These are phyloP conservation scores for Pachycephus smyrnensis DNA, from an alignment of 2,888 invertebrate genomes.

Conservation along the genomic window DNA sequence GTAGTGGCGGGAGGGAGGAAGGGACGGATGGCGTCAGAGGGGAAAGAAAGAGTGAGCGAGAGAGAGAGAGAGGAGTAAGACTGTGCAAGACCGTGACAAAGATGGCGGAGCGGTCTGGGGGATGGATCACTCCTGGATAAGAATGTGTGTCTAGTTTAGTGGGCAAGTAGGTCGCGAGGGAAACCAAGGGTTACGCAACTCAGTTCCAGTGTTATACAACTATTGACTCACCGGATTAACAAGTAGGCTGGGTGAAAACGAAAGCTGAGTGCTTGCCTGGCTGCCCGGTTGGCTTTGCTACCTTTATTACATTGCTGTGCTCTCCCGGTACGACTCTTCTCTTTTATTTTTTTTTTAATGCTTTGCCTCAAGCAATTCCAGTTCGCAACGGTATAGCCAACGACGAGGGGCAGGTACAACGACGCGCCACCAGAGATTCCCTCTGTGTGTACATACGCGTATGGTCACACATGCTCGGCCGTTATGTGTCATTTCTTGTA, in stretches of 20 bases:
- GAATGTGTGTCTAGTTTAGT: constrained; percentile 68
- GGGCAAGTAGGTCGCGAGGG: constrained; percentile 67
- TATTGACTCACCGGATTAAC: constrained; percentile 67
- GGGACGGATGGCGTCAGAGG: constrained; percentile 30
- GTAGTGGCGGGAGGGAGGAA: constrained; percentile 11
- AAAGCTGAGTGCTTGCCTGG: constrained; percentile 50
- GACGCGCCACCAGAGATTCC: not conserved
- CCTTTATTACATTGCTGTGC: not conserved
- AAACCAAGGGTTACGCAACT: constrained; percentile 64
- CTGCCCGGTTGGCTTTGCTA: not conserved
- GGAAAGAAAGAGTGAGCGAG: constrained; percentile 38
- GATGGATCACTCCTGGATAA: constrained; percentile 51
- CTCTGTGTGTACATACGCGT: not conserved
- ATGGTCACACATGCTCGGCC: not conserved
- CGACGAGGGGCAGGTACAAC: not conserved
- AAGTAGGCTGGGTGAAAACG: constrained; percentile 67
- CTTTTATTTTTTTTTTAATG: not conserved
- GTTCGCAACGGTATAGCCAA: not conserved
- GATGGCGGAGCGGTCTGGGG: constrained; percentile 7
- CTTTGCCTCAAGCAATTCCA: not conserved
- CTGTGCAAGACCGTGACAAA: not conserved
- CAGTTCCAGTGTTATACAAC: constrained; percentile 66
- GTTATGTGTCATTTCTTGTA: not conserved
- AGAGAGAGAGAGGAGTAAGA: constrained; percentile 4
- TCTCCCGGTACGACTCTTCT: not conserved